Percentiles rank a stretch among this genome's conserved stretches.
phyloP scores from a whole-genome alignment of 2,113 vertebrate species.

The Crotophaga sulcirostris region DNA sequence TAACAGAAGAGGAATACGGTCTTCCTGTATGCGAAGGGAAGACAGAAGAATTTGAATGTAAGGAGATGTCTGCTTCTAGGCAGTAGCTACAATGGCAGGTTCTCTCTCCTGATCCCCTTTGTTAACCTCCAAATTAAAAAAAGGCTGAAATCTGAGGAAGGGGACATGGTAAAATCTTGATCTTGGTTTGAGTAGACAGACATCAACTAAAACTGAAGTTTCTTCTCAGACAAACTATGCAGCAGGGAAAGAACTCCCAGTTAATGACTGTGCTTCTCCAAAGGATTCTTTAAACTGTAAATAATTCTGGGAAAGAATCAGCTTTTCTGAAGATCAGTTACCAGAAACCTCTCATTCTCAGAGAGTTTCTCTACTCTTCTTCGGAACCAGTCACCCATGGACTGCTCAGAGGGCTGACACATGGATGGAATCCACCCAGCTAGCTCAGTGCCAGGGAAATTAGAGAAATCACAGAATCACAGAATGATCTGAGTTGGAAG shows the following conservation, averaged over 20 bases:
- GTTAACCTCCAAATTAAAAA: background rate
- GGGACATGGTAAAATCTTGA: background rate
- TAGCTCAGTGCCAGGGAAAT: background rate
- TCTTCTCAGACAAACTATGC: background rate
- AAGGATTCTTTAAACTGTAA: background rate
- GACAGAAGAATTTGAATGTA: background rate
- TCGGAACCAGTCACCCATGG: background rate
- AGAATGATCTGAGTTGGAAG: no score
- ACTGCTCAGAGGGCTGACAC: rapidly evolving
- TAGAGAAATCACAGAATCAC: background rate
- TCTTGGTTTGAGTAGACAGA: background rate
- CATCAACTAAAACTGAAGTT: background rate
- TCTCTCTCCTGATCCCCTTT: background rate
- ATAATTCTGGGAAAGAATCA: background rate
- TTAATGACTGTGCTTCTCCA: background rate
- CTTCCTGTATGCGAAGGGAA: background rate
- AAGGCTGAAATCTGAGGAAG: background rate
- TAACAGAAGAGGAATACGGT: background rate
- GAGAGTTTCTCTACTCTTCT: background rate
- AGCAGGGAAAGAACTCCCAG: background rate
- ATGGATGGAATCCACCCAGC: background rate
- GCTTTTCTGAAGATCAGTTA: background rate
- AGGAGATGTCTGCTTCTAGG: rapidly evolving
- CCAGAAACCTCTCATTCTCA: background rate
- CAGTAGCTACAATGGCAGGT: background rate